These are phyloP conservation scores for Sebastes wilsoni DNA, from an alignment of 2,797 vertebrate genomes.

Conservation along the genomic window DNA sequence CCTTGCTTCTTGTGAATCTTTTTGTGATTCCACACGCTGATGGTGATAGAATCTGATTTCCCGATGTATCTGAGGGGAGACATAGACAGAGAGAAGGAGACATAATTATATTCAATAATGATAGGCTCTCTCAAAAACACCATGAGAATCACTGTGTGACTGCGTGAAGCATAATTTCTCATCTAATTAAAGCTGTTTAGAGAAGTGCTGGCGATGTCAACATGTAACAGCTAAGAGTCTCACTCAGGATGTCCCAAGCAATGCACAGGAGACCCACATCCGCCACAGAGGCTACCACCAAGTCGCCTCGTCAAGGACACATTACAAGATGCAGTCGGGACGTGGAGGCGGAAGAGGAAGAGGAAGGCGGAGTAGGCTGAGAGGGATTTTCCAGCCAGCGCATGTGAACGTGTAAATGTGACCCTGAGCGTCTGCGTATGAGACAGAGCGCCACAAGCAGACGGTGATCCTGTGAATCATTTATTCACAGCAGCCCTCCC, in stretches of 20 bases:
- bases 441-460: conserved; percentile 26
- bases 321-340: background rate
- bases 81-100: background rate
- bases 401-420: conserved; percentile 35
- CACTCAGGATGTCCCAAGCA: conserved; percentile 25
- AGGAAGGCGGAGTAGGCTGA: conserved; percentile 18
- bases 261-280: background rate
- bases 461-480: conserved; percentile 46
- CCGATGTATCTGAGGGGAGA: conserved; percentile 87
- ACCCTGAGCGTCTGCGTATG: conserved; percentile 35
- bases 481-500: conserved; percentile 2
- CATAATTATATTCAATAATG: background rate
- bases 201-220: background rate
- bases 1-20: conserved; percentile 99
- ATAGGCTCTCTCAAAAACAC: background rate
- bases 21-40: conserved; percentile 99
- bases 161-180: background rate
- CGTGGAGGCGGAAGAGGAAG: conserved; percentile 13
- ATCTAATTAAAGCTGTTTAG: background rate
- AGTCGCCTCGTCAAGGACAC: conserved; percentile 24
- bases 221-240: background rate
- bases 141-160: background rate
- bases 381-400: conserved; percentile 50
- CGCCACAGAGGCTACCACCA: background rate
- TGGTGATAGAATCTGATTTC: conserved; percentile 97